Evolutionary conservation across 2,888 invertebrate genomes (phyloP), one percentile per base, ranked within the genome.

Genomic region (Clusia tigrina): DNA sequence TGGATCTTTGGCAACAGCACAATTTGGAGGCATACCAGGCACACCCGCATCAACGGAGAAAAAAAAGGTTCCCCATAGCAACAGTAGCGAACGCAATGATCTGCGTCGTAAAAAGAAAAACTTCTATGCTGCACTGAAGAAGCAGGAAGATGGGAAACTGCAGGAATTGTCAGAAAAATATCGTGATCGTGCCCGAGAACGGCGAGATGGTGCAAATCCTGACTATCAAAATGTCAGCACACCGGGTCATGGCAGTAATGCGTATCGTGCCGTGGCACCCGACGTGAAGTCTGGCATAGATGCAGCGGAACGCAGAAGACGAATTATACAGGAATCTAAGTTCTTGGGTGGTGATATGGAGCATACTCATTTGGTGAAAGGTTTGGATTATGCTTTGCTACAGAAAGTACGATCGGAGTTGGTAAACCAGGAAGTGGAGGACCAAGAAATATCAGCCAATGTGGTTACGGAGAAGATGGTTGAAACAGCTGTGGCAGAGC

Each of bases 291-390:
- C 96, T 0, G 93, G 95, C 68, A 90, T 93, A 82, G 96, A 96
- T 86, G 96, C 96, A 0, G 97, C 98, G 5, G 98, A 98, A 84
- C 87, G 97, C 48, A 87, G 98, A 58, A 89, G 96, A 57, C 95
- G 98, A 79, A 91, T 97, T 86, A 99, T 99, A 80, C 92, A 93
- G 86, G 98, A 99, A 85, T 99, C 99, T 0, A 99, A 99, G 85
- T 99, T 96, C 85, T 94, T 99, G 86, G 99, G 99, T 81, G 99
- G 99, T 88, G 99, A 99, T 84, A 98, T 99, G 94, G 98, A 99
- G 78, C 99, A 99, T 77, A 99, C 99, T 81, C 99, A 99, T 86
- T 96, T 99, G 88, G 99, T 99, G 73, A 99, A 99, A 86, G 99
- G 96, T 74, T 84, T 94, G 54, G 96, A 96, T 87, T 96, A 94